phyloP scores from a whole-genome alignment of 2,888 invertebrate species.

The Spodoptera exigua region DNA sequence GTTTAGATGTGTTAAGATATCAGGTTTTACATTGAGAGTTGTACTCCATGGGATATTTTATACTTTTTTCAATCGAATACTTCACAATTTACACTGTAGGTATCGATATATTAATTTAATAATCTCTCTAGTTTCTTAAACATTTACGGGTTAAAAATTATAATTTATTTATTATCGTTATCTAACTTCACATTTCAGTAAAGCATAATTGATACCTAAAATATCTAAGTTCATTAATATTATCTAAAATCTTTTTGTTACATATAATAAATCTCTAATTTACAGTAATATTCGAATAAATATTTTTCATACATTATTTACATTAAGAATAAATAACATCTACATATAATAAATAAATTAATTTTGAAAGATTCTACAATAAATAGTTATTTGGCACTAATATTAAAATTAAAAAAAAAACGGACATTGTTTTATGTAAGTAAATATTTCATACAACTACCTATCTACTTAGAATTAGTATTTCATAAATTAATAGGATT shows the following conservation, averaged over 20 bases:
- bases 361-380: constrained; percentile 59
- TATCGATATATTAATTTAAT: constrained; percentile 46
- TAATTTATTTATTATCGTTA: constrained; percentile 51
- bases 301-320: constrained; percentile 51
- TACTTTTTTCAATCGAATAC: constrained; percentile 38
- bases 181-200: constrained; percentile 37
- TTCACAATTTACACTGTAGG: constrained; percentile 37
- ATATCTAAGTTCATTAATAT: constrained; percentile 39
- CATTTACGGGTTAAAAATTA: constrained; percentile 52
- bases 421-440: constrained; percentile 53
- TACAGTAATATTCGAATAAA: constrained; percentile 53
- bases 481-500: constrained; percentile 56
- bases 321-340: constrained; percentile 40
- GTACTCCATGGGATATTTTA: constrained; percentile 15
- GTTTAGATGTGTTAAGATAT: too few species aligned
- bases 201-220: constrained; percentile 52
- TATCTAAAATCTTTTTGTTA: constrained; percentile 49
- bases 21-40: constrained; percentile 1
- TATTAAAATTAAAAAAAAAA: constrained; percentile 42
- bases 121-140: constrained; percentile 59
- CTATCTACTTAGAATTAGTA: constrained; percentile 60
- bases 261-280: constrained; percentile 52
- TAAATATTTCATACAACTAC: constrained; percentile 60
- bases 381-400: constrained; percentile 69
- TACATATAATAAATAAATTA: constrained; percentile 56